Base-by-base conservation (phyloP, 2,888 invertebrate species). In the Scaptomyza cyrtandrae region DNA sequence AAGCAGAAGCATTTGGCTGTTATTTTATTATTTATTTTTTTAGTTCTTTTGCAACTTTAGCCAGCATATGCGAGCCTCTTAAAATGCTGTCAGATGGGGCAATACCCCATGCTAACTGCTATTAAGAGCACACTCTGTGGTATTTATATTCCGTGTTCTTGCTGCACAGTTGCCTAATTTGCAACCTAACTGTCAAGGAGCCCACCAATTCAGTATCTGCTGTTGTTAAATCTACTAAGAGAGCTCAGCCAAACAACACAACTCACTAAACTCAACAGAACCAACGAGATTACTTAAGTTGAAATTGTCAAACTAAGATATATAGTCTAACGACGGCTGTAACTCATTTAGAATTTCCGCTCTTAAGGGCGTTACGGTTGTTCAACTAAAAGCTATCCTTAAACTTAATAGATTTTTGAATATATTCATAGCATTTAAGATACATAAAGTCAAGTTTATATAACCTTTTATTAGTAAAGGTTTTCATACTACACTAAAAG, bases 71-170 rank as follows among this genome's bases (percentile, higher is more conserved):
- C 65, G 68, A 54, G 45, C 65, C 75, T 68, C 75, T 72, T 63
- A 65, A 59, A 60, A 43, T n/a, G 16, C 29, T 53, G 53, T 73
- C 80, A 82, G 77, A 64, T 82, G 83, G 65, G 82, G 62, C 73
- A 65, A 7, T 53, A 19, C 16, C 52, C 16, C 52, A 62, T 61
- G 56, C 24, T 43, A 45, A 33, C 65, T 35, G 55, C 55, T 59
- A 48, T 63, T 55, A 49, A 19, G 50, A n/a, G 49, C 44, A 53
- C 55, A 43, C 48, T 41, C 24, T 49, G 43, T 54, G 43, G 33
- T 31, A 56, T 49, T 53, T 39, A 45, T 61, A 31, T 48, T 48
- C 41, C 48, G 44, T 65, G 45, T 33, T 60, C 46, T 59, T 54
- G 52, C 33, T 57, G 50, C 73, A 70, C 52, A 52, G 41, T 35